Evolutionary conservation across 2,113 vertebrate species (phyloP), one percentile per base, ranked within the genome.

Genomic region (Rynchops niger): DNA sequence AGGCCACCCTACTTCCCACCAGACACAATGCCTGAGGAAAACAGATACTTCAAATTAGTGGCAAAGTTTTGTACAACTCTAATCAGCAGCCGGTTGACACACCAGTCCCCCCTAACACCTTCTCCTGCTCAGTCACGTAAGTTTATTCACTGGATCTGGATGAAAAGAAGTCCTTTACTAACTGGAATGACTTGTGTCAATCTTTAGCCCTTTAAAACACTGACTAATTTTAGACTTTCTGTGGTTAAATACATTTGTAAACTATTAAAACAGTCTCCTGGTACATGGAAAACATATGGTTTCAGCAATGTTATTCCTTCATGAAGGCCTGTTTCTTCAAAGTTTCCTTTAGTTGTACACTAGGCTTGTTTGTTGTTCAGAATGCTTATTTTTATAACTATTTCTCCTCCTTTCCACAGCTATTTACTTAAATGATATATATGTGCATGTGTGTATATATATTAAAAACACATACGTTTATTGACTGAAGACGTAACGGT

Each of bases 161-260:
- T 93, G 91, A 97, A 97, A 96, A 97, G 59, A 95, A 95, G 73
- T 79, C 93, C 74, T 94, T 91, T 83, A 88, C 63, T 93, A 38
- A 90, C 88, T 97, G 91, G 81, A 97, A 96, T 97, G 92, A 96
- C 80, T 95, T 82, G 82, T 98, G 83, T 97, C 93, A 96, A 88
- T 97, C 92, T 88, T 74, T 90, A 96, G 94, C 70, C 85, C 71
- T 84, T 92, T 96, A 94, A 97, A 97, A 93, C 77, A 59, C 12
- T 43, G 63, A 84, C 95, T 98, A 97, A 97, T 97, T 98, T 98
- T 98, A 98, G 95, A 88, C 80, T 91, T 97, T 96, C 94, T 97
- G 93, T 95, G 94, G 89, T 92, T 95, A 90, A 96, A 96, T 93
- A 92, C 95, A 97, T 98, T 97, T 97, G 93, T 90, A 96, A 97